Base-by-base conservation (phyloP, 2,888 invertebrate genomes). In the Oscheius myriophilus region DNA sequence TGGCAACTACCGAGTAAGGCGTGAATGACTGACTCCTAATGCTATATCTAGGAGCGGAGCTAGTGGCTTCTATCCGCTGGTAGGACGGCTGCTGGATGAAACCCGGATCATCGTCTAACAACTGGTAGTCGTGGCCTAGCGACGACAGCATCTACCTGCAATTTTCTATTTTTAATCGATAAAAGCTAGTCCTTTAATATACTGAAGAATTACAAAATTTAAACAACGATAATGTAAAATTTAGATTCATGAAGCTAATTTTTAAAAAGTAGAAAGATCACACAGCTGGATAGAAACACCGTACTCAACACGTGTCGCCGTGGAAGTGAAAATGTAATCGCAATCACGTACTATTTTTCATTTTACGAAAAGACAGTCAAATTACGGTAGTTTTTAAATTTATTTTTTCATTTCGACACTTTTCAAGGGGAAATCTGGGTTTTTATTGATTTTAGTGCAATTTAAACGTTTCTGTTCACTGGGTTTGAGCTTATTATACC, bases 61-160 rank as follows among this genome's bases (percentile, higher is more conserved):
- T 33, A 33, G 33, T 33, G 33, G 33, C n/a, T 16, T 61, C 57
- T 33, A 33, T 14, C 42, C 57, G 26, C n/a, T 39, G 14, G 14
- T 61, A 49, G 39, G 18, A 49, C 16, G 46, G 49, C 49, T 61
- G 49, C 21, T 61, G 61, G 7, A 49, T 21, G n/a, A 49, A 61
- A 49, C 49, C 61, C n/a, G 61, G 46, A n/a, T 61, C 61, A n/a
- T 61, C 61, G 11, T 61, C 61, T 61, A 61, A n/a, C 4, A 61
- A 18, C 46, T 49, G 46, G 46, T 61, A 61, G 14, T 46, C 61
- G 26, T 49, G 49, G 16, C 61, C 61, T 25, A 25, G 33, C 0
- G 61, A 61, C 49, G 61, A 21, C 12, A 61, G 16, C 61, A 61
- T 61, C 33, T 46, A 49, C 61, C 61, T 61, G 49, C 46, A 61